Evolutionary conservation across 2,888 invertebrate species (phyloP).

Genomic region (Capitulum mitella): DNA sequence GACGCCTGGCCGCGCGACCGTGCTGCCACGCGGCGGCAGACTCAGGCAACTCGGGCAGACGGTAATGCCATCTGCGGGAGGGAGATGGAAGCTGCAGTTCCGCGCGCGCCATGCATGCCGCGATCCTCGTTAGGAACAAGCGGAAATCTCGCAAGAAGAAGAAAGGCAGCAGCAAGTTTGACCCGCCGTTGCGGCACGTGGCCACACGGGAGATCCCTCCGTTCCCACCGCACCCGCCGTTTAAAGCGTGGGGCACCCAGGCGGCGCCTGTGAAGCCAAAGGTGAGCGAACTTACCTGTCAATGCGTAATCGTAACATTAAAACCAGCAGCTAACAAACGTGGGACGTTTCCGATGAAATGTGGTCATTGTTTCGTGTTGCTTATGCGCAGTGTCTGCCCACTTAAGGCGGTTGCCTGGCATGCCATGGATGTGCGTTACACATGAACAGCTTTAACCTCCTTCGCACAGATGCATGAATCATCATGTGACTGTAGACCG

Average conservation of each 20-base stretch:
- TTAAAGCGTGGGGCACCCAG: neutral
- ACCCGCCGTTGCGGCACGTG: neutral
- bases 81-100: slow-evolving; percentile 21
- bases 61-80: neutral
- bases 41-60: neutral
- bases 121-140: slow-evolving; percentile 6
- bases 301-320: too few species aligned
- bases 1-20: neutral
- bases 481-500: too few species aligned
- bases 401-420: too few species aligned
- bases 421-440: too few species aligned
- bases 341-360: too few species aligned
- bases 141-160: neutral
- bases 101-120: slow-evolving; percentile 1
- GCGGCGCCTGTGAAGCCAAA: neutral
- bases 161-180: slow-evolving; percentile 5
- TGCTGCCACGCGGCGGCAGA: neutral
- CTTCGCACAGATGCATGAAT: too few species aligned
- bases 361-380: too few species aligned
- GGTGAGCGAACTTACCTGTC: too few species aligned
- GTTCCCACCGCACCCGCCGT: neutral
- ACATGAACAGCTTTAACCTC: too few species aligned
- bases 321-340: too few species aligned
- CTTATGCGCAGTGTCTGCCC: too few species aligned
- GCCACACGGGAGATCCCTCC: neutral